Conservation (phyloP, 2,797 vertebrate species). For the Poeciliopsis paucimaculata region DNA sequence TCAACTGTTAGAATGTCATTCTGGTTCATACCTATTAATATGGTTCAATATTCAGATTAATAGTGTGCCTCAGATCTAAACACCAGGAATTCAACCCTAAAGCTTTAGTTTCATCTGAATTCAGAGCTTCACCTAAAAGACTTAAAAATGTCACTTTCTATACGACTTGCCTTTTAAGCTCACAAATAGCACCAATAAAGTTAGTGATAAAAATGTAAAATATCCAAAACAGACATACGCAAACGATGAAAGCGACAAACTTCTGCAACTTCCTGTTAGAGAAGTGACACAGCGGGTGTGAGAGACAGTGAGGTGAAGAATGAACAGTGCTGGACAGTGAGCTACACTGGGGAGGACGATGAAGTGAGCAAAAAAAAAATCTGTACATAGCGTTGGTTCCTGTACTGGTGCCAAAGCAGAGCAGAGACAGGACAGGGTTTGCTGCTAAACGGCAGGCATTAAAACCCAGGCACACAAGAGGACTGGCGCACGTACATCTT, state of each 20-base stretch:
- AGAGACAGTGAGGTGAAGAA: slow-evolving; percentile 20
- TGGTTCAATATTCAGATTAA: background rate
- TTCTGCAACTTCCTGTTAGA: slow-evolving; percentile 54
- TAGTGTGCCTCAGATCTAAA: background rate
- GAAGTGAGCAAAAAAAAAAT: slow-evolving; percentile 3
- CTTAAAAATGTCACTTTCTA: background rate
- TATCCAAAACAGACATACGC: background rate
- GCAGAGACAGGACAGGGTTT: slow-evolving; percentile 30
- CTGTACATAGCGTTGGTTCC: slow-evolving; percentile 22
- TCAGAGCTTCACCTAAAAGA: background rate
- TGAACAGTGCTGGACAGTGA: slow-evolving; percentile 19
- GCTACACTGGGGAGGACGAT: slow-evolving; percentile 22
- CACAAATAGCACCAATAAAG: background rate
- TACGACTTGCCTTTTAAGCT: background rate
- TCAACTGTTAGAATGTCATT: background rate
- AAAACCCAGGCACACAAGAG: slow-evolving; percentile 37
- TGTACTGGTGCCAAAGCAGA: slow-evolving; percentile 48
- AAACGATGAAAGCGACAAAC: slow-evolving; percentile 54
- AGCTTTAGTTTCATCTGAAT: background rate
- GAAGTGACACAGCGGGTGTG: slow-evolving; percentile 22
- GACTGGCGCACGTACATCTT: slow-evolving; percentile 27
- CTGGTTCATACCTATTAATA: background rate
- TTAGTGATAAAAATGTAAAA: background rate
- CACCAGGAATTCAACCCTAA: background rate
- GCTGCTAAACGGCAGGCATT: slow-evolving; percentile 42